A percentile compares a stretch with the other conserved stretches of the same genome.
phyloP scores from a whole-genome alignment of 2,888 invertebrate species.

The Leucozona laternaria region DNA sequence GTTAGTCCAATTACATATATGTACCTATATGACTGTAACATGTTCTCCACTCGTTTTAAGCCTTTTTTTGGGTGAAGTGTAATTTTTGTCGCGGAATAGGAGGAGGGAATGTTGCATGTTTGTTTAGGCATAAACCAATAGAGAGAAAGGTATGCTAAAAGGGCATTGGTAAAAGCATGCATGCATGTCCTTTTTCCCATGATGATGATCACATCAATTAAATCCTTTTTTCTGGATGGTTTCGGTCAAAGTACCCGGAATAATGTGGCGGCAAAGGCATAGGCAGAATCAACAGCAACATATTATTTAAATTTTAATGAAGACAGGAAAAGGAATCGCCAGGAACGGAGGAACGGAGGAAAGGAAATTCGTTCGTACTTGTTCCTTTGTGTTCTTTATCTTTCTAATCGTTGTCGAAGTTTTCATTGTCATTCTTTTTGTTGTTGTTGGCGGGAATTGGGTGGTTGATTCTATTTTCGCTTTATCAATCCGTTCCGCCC shows the following conservation, averaged over 20 bases:
- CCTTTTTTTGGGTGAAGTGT: constrained; percentile 23
- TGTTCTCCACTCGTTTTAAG: constrained; percentile 7
- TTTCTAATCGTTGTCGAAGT: neutral
- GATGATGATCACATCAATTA: constrained; percentile 62
- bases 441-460: constrained; percentile 41
- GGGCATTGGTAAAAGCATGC: constrained; percentile 26
- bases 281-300: constrained; percentile 52
- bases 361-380: neutral
- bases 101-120: constrained; percentile 38
- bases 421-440: neutral
- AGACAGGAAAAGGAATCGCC: constrained; percentile 15
- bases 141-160: constrained; percentile 35
- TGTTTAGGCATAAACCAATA: constrained; percentile 37
- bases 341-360: neutral
- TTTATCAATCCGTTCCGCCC: constrained; percentile 74
- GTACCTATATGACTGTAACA: no score
- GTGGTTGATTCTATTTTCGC: constrained; percentile 67
- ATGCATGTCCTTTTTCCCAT: constrained; percentile 49
- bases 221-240: constrained; percentile 73
- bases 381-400: neutral
- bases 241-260: constrained; percentile 70
- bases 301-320: constrained; percentile 73
- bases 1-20: constrained; percentile 66
- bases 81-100: neutral
- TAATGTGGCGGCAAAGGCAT: constrained; percentile 48